Evolutionary conservation across 1,140 invertebrate genomes (phyloP), one percentile per base, ranked within the genome.

Genomic region (Drosophila simulans): DNA sequence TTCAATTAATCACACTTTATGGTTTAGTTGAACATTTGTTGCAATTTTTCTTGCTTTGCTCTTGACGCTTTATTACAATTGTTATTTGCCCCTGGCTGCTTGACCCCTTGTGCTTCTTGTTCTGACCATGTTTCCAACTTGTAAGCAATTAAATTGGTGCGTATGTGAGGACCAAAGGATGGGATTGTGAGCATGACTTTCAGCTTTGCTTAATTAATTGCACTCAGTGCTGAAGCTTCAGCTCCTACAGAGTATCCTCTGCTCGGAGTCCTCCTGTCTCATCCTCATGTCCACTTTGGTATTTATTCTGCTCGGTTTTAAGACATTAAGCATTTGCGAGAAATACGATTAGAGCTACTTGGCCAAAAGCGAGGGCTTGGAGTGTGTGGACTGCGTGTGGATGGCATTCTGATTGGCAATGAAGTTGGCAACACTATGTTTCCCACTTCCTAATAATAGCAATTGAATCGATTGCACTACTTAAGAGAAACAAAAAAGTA

Each of bases 1-100:
- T 89, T 89, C 84, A 89, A 89, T 89, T 89, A 89, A 89, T 89
- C 84, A 89, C 84, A 89, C 84, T 89, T 89, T 86, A 86, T 86
- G 83, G 83, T 86, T 86, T 84, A 83, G 80, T 89, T 90, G 72
- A 89, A 89, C 84, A 89, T 89, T 89, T 89, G 84, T 89, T 89
- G 84, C 84, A 89, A 89, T 89, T 89, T 89, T 89, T 89, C 84
- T 89, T 89, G 79, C 83, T 86, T 88, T 79, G 66, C 79, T 76
- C 70, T 63, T 88, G 83, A 88, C 79, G 83, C 83, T 86, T 88
- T 86, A 86, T 86, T 86, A 83, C 83, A 88, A 86, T 86, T 88
- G 83, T 88, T 88, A 76, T 62, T 65, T 76, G 51, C 65, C 53
- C 22, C 52, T 40, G n/a, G 25, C 25, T 12, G 34, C 57, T 25